phyloP scores from a whole-genome alignment of 2,888 invertebrate species.

The Mythimna vitellina region DNA sequence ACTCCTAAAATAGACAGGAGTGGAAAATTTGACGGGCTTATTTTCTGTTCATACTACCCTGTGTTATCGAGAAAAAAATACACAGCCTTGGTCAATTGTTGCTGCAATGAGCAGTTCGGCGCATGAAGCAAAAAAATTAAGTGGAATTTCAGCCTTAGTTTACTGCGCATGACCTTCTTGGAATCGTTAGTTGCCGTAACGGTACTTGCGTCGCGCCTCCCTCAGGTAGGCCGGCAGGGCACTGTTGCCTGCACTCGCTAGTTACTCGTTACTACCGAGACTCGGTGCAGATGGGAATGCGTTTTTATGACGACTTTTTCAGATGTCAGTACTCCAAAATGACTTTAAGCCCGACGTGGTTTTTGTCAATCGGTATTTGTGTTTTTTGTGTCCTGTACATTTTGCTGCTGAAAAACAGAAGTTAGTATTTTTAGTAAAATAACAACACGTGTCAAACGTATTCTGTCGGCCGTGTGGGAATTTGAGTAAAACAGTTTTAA shows the following conservation, averaged over 20 bases:
- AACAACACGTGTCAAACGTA: constrained; percentile 23
- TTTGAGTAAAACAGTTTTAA: constrained; percentile 44
- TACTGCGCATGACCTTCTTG: constrained; percentile 88
- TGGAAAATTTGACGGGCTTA: constrained; percentile 3
- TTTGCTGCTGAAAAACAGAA: constrained; percentile 5
- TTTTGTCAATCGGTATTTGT: constrained; percentile 47
- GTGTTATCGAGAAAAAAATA: constrained; percentile 53
- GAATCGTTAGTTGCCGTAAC: constrained; percentile 87
- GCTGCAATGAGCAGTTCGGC: constrained; percentile 66
- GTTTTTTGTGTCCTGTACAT: constrained; percentile 18
- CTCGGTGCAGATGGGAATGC: constrained; percentile 49
- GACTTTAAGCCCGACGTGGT: constrained; percentile 31
- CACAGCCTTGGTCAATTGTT: constrained; percentile 66
- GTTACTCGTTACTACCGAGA: constrained; percentile 35
- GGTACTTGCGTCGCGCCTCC: constrained; percentile 78
- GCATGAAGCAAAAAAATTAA: constrained; percentile 80
- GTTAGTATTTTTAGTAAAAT: constrained; percentile 6
- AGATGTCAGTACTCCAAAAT: constrained; percentile 36
- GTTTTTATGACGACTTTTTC: constrained; percentile 59
- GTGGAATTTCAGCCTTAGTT: constrained; percentile 83
- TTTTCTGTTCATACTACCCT: constrained; percentile 18
- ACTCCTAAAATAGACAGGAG: constrained; percentile 38
- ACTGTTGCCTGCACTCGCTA: constrained; percentile 44
- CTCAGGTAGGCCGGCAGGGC: constrained; percentile 79
- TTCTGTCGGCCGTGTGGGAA: constrained; percentile 26